Conservation (phyloP, 2,888 invertebrate genomes). For the Timandra comae region DNA sequence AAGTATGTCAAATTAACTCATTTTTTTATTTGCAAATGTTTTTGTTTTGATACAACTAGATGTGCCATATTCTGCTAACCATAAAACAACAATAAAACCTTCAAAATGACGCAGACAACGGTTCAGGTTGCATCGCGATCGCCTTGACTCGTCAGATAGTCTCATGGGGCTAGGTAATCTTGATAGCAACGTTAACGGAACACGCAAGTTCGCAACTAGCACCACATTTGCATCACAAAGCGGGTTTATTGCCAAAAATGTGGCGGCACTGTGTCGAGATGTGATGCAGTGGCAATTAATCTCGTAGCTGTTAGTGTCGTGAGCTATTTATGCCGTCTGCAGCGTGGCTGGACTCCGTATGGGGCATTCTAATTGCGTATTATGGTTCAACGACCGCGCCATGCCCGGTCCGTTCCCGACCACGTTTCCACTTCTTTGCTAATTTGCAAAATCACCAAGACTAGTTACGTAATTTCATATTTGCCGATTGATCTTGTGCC, state of each 20-base stretch:
- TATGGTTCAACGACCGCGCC: slow-evolving; percentile 66
- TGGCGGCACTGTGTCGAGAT: slow-evolving; percentile 26
- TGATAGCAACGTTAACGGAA: slow-evolving; percentile 20
- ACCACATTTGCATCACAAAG: slow-evolving; percentile 21
- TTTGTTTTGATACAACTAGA: too few species aligned
- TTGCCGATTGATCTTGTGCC: slow-evolving; percentile 3
- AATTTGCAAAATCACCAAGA: slow-evolving; percentile 54
- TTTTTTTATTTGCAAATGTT: too few species aligned
- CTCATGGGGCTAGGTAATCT: slow-evolving; percentile 16
- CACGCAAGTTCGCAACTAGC: slow-evolving; percentile 7
- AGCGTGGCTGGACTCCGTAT: slow-evolving; percentile 56
- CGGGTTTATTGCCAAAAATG: slow-evolving; percentile 30
- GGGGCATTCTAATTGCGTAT: slow-evolving; percentile 75
- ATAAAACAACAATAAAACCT: background rate
- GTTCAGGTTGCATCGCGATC: slow-evolving; percentile 1
- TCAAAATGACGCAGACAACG: slow-evolving; percentile 4
- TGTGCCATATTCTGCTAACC: too few species aligned
- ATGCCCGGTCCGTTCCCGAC: slow-evolving; percentile 42
- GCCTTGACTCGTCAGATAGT: slow-evolving; percentile 9
- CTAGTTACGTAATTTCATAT: slow-evolving; percentile 18
- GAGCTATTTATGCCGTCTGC: slow-evolving; percentile 67
- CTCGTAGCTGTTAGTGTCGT: slow-evolving; percentile 48
- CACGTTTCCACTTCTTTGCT: slow-evolving; percentile 45
- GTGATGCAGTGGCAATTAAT: slow-evolving; percentile 58
- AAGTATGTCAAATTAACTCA: too few species aligned